Conservation (phyloP, 2,113 vertebrate species). For the Sphaerodactylus townsendi region DNA sequence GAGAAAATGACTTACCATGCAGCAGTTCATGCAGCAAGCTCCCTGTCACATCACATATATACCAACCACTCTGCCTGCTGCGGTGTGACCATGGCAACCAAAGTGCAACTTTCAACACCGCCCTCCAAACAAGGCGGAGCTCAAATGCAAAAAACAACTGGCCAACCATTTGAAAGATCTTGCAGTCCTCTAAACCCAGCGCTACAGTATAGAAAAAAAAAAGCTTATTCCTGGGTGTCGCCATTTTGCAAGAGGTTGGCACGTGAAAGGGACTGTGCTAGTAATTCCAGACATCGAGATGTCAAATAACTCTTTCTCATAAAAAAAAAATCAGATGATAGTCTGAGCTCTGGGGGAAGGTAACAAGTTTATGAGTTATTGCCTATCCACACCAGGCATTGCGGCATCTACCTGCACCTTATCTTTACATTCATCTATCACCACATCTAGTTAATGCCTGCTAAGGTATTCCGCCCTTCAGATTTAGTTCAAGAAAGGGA, state of each 20-base stretch:
- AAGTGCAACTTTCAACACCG: constrained; percentile 29
- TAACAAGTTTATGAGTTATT: background rate
- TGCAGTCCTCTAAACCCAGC: background rate
- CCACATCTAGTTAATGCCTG: background rate
- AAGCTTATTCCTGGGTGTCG: background rate
- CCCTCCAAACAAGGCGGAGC: constrained; percentile 4
- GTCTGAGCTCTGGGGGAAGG: background rate
- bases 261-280: background rate
- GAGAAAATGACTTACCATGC: constrained; percentile 48
- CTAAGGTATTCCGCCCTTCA: background rate
- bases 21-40: constrained; percentile 46
- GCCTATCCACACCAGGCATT: constrained; percentile 6
- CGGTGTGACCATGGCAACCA: constrained; percentile 62
- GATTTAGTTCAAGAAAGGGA: background rate
- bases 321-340: background rate
- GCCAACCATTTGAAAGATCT: rapidly evolving
- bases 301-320: no score
- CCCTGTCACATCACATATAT: constrained; percentile 15
- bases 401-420: background rate
- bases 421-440: background rate
- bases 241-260: background rate
- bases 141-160: background rate
- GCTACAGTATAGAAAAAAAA: background rate
- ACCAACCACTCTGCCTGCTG: constrained; percentile 25
- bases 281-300: background rate